Evolutionary conservation across 2,888 invertebrate species (phyloP), one percentile per base, ranked within the genome.

Genomic region (Phorcus lineatus): DNA sequence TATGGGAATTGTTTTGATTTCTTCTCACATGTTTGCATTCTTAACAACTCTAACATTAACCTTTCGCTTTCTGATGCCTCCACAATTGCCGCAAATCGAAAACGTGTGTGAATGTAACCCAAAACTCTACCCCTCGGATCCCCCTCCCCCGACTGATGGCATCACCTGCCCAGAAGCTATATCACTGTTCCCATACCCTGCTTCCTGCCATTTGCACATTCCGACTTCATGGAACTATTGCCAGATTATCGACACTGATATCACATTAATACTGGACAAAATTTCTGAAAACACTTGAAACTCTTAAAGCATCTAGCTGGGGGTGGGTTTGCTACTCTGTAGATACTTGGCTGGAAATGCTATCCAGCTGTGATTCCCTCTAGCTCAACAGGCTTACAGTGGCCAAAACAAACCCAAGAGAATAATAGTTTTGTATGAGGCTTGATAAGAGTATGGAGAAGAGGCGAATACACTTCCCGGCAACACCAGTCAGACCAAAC

Each of bases 231-330:
- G 36, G 70, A 70, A 70, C 19, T 31, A 40, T 36, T 36, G 31
- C 40, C 19, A 36, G 70, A 40, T 70, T 36, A 70, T 70, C 36
- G 70, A 36, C 36, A 40, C 19, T 70, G 40, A 70, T 70, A 70
- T 31, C 31, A 19, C 31, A 19, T 40, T 40, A 70, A 70, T 40
- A 70, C 40, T 70, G 70, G 36, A 19, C 36, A 40, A 70, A 70
- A 70, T 70, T 70, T 70, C 70, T 70, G 70, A 70, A 70, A 70
- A 70, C 70, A 70, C 70, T 70, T 36, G 40, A 70, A 70, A 70
- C 70, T n/a, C 31, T 31, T 70, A 16, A 40, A 70, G 36, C 40
- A 70, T 70, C 70, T 70, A 36, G 31, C 70, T 40, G 28, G 70
- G 70, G 70, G 70, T 70, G 31, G 31, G 36, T 31, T 9, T 36